phyloP scores from a whole-genome alignment of 2,797 vertebrate species.

The Hippocampus kuda region DNA sequence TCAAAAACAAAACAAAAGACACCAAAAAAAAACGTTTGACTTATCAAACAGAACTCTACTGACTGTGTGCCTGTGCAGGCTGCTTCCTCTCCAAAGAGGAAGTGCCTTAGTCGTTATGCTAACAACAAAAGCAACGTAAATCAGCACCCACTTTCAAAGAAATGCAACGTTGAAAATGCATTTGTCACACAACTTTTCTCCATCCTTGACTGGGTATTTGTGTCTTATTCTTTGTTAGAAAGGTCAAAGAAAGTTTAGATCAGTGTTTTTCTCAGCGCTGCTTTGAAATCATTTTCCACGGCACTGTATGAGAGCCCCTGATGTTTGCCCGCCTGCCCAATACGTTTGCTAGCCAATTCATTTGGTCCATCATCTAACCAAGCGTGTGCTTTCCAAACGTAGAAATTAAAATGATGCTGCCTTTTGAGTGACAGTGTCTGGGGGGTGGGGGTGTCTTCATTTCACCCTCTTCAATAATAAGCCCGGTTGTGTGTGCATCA shows the following conservation, averaged over 20 bases:
- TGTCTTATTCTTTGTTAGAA: no score
- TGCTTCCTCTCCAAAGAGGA: conserved; percentile 4
- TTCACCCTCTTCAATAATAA: not conserved
- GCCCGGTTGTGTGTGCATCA: not conserved
- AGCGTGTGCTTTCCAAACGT: not conserved
- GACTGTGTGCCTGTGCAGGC: not conserved
- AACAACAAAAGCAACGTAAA: conserved; percentile 1
- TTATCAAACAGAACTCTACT: not conserved
- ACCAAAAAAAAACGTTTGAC: not conserved
- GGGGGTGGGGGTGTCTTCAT: not conserved
- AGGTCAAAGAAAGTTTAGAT: no score
- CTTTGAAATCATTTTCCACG: no score
- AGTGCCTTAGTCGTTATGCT: not conserved
- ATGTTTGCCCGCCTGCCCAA: not conserved
- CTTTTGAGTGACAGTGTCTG: not conserved
- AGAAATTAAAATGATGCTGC: not conserved
- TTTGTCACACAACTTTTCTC: not conserved
- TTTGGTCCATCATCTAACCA: no score
- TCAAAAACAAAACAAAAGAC: not conserved
- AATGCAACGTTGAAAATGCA: conserved; percentile 7
- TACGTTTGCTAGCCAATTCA: no score
- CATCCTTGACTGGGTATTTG: no score
- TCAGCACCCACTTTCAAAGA: not conserved
- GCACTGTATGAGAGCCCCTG: no score
- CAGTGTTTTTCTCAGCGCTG: no score